A percentile compares a stretch with the other conserved stretches of the same genome.
phyloP scores from a whole-genome alignment of 2,888 invertebrate genomes.

The Andrena flavipes region DNA sequence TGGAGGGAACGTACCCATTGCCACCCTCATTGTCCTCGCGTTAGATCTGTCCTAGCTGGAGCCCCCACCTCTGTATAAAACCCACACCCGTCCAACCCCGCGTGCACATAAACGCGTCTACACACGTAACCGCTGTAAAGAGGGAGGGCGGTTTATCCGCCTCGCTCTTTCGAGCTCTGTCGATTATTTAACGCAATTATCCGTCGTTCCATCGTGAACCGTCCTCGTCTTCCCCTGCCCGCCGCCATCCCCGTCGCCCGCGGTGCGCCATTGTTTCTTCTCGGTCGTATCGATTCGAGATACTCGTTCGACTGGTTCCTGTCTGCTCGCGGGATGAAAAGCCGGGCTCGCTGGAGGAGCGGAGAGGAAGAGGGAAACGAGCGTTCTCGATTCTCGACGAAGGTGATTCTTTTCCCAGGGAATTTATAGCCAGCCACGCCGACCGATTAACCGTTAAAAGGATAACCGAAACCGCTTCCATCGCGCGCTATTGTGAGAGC shows the following conservation, averaged over 20 bases:
- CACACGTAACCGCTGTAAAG: slow-evolving; percentile 5
- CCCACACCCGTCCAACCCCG: not conserved
- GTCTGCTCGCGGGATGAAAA: slow-evolving; percentile 59
- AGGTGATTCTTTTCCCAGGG: slow-evolving; percentile 48
- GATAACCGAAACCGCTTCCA: slow-evolving; percentile 30
- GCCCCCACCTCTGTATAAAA: not conserved
- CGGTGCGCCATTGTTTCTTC: slow-evolving; percentile 67
- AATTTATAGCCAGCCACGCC: slow-evolving; percentile 42
- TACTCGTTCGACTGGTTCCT: slow-evolving; percentile 70
- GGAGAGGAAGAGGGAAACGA: slow-evolving; percentile 1
- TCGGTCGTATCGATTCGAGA: slow-evolving; percentile 73
- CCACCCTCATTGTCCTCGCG: slow-evolving; percentile 72
- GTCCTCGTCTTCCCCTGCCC: slow-evolving; percentile 22
- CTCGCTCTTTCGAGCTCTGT: slow-evolving; percentile 69
- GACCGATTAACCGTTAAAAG: slow-evolving; percentile 58
- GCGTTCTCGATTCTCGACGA: slow-evolving; percentile 15
- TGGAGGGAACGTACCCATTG: slow-evolving; percentile 71
- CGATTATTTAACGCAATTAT: slow-evolving; percentile 80
- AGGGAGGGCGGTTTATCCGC: slow-evolving; percentile 69
- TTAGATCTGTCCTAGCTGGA: slow-evolving; percentile 72
- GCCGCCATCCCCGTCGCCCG: slow-evolving; percentile 30
- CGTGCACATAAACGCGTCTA: not conserved
- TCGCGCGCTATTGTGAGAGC: slow-evolving; percentile 33
- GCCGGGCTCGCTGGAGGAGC: not conserved
- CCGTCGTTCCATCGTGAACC: slow-evolving; percentile 69